phyloP scores from a whole-genome alignment of 2,888 invertebrate species.

The Xestia rhomboidea region DNA sequence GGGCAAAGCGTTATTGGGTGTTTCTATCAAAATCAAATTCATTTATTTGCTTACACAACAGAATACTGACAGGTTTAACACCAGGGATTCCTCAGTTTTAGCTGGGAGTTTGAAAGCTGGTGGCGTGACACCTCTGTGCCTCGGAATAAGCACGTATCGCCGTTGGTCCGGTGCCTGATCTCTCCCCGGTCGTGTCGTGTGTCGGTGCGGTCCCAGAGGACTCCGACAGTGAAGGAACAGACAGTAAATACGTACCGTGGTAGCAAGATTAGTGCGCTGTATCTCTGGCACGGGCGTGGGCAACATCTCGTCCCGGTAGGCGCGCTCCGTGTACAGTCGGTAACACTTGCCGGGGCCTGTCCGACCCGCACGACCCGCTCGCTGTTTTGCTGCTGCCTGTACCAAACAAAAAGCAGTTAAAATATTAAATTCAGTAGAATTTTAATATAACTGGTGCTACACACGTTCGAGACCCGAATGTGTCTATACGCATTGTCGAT shows the following conservation, averaged over 20 bases:
- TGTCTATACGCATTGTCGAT: no score
- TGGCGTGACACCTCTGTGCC: neutral
- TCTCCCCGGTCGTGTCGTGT: neutral
- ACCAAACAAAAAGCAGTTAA: no score
- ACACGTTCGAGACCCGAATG: no score
- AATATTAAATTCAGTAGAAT: no score
- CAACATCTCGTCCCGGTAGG: constrained; percentile 99
- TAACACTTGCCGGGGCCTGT: constrained; percentile 99
- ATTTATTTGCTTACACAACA: no score
- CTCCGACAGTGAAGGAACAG: neutral
- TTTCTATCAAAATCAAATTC: neutral
- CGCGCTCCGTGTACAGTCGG: constrained; percentile 99
- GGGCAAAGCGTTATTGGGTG: neutral
- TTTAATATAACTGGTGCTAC: no score
- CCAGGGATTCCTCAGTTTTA: neutral
- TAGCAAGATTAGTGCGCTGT: constrained; percentile 99
- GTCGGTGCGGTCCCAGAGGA: neutral
- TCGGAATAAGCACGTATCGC: neutral
- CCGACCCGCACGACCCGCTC: constrained; percentile 98
- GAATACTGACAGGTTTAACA: no score
- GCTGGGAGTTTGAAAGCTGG: neutral
- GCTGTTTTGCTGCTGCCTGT: constrained; percentile 98
- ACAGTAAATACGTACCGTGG: constrained; percentile 91
- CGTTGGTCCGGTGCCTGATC: neutral
- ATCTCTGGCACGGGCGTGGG: constrained; percentile 99